Conservation (phyloP, 2,113 vertebrate genomes). For the Cynocephalus volans region DNA sequence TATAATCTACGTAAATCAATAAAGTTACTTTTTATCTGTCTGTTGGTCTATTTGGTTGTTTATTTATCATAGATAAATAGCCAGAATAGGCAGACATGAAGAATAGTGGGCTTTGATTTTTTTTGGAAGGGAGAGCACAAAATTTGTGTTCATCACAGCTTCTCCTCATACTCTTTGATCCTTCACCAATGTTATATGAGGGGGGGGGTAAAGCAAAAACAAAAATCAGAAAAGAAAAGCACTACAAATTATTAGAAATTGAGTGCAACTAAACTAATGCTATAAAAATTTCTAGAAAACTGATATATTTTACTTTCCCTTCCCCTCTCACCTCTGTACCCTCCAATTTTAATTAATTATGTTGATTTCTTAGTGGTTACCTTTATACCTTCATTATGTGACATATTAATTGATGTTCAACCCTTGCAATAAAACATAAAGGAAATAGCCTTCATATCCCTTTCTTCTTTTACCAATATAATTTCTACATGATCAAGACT, state of each 20-base stretch:
- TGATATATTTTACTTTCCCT: neutral
- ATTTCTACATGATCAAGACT: neutral
- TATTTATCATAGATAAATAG: neutral
- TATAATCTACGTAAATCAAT: neutral
- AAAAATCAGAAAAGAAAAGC: constrained; percentile 89
- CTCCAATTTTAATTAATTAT: constrained; percentile 8
- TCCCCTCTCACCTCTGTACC: neutral
- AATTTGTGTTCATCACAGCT: neutral
- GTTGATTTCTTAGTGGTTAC: neutral
- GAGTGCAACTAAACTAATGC: constrained; percentile 86
- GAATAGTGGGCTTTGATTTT: neutral
- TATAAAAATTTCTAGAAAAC: constrained; percentile 86
- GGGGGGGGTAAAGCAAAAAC: neutral
- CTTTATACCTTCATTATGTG: constrained; percentile 25
- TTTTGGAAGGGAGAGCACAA: neutral
- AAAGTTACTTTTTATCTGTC: neutral
- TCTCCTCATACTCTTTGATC: neutral
- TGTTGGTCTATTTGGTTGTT: neutral
- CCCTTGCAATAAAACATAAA: neutral
- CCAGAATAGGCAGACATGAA: neutral
- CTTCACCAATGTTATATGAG: neutral
- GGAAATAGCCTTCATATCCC: neutral
- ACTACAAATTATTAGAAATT: constrained; percentile 88
- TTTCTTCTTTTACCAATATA: neutral
- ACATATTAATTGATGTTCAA: neutral